Base-by-base conservation (phyloP, 2,113 vertebrate genomes). In the Halcyon malimbica region DNA sequence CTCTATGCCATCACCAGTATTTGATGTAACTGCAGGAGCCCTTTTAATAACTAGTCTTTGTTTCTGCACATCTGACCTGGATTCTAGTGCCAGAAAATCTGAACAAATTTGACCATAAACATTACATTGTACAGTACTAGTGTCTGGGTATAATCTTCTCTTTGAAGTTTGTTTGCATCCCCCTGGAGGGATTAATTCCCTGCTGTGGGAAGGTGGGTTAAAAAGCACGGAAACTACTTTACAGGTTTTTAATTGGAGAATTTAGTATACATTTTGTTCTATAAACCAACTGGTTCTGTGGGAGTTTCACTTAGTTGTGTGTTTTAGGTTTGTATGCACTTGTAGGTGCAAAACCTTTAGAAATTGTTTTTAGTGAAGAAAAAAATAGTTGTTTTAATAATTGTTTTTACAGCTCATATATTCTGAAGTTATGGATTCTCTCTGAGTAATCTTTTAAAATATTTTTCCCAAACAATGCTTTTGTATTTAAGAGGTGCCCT, bases 141-240 rank as follows among this genome's bases (percentile, higher is more conserved):
- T 98, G 96, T 97, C 98, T 98, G 97, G 97, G 97, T 95, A 96
- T 98, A 97, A 98, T 98, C 97, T 98, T 97, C 93, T 95, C 97
- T 98, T 98, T 98, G 98, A 98, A 98, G 97, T 98, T 96, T 95
- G 97, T 97, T 98, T 97, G 97, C 94, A 96, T 97, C 96, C 95
- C 97, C 96, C 96, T 96, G 51, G 94, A 97, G 96, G 98, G 97
- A 97, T 98, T 98, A 98, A 97, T 97, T 98, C 95, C 98, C 98
- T 97, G 97, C 98, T 98, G 98, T 96, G 98, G 93, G 96, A 98
- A 97, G 97, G 97, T 98, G 96, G 97, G 97, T 97, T 98, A 97
- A 97, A 97, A 97, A 98, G 97, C 96, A 96, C 15, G 90, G 97
- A 97, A 97, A 98, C 93, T 96, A 95, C 97, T 98, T 98, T 97